phyloP scores from a whole-genome alignment of 2,113 vertebrate genomes.

The Lipotes vexillifer region DNA sequence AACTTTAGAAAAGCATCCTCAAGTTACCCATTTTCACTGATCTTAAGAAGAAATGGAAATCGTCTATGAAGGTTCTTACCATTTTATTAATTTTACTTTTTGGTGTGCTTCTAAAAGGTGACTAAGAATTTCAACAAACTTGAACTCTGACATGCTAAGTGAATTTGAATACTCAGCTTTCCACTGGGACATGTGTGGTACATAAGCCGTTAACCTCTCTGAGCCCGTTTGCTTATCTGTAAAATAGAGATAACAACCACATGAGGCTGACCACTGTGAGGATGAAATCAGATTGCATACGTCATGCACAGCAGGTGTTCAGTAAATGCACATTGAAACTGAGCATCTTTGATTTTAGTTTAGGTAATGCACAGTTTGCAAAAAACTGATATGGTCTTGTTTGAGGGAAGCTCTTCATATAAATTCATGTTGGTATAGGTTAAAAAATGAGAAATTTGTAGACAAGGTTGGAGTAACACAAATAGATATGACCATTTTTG shows the following conservation, averaged over 20 bases:
- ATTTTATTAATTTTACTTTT: background rate
- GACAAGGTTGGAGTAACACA: background rate
- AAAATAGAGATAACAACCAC: background rate
- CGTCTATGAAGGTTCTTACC: background rate
- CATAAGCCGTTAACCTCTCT: background rate
- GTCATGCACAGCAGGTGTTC: background rate
- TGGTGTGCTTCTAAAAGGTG: background rate
- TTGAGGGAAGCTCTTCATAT: background rate
- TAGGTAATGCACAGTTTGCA: background rate
- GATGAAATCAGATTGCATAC: background rate
- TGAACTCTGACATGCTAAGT: background rate
- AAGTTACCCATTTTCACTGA: background rate
- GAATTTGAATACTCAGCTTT: background rate
- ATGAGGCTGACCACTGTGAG: background rate
- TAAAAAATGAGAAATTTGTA: background rate
- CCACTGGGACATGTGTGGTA: background rate
- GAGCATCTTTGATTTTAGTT: background rate
- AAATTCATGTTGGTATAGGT: background rate
- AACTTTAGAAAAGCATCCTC: background rate
- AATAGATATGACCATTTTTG: background rate
- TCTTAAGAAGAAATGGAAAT: background rate
- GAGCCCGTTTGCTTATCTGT: background rate
- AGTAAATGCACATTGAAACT: background rate
- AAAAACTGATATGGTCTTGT: background rate
- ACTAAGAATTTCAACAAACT: background rate